Evolutionary conservation across 2,888 invertebrate genomes (phyloP).

Genomic region (Hydroisotoma schaefferi): DNA sequence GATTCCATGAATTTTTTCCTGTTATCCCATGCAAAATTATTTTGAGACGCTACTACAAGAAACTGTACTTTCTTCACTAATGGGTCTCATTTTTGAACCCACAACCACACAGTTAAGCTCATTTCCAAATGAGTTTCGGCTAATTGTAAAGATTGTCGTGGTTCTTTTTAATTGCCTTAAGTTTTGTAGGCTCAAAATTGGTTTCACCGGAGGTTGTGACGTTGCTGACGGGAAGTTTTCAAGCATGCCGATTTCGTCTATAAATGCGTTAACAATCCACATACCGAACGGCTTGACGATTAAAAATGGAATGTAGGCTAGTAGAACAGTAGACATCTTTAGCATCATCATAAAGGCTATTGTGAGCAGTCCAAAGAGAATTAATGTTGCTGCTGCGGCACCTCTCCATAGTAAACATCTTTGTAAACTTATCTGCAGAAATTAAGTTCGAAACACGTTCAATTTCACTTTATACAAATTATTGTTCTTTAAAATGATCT

Average conservation of each 20-base stretch:
- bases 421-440: conserved; percentile 25
- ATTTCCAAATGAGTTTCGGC: background rate
- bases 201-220: conserved; percentile 18
- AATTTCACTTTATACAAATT: background rate
- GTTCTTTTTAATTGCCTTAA: conserved; percentile 14
- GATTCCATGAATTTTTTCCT: too few species aligned
- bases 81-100: conserved; percentile 15
- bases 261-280: conserved; percentile 28
- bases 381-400: conserved; percentile 22
- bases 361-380: conserved; percentile 24
- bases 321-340: conserved; percentile 12
- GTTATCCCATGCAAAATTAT: too few species aligned
- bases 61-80: conserved; percentile 24
- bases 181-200: conserved; percentile 22
- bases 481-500: background rate
- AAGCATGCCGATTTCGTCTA: conserved; percentile 18
- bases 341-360: conserved; percentile 28
- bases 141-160: conserved; percentile 20
- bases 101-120: conserved; percentile 10
- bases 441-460: background rate
- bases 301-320: conserved; percentile 28
- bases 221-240: conserved; percentile 14
- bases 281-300: conserved; percentile 30
- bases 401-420: conserved; percentile 31
- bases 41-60: too few species aligned